Conservation (phyloP, 2,113 vertebrate genomes). For the Sigmodon hispidus region DNA sequence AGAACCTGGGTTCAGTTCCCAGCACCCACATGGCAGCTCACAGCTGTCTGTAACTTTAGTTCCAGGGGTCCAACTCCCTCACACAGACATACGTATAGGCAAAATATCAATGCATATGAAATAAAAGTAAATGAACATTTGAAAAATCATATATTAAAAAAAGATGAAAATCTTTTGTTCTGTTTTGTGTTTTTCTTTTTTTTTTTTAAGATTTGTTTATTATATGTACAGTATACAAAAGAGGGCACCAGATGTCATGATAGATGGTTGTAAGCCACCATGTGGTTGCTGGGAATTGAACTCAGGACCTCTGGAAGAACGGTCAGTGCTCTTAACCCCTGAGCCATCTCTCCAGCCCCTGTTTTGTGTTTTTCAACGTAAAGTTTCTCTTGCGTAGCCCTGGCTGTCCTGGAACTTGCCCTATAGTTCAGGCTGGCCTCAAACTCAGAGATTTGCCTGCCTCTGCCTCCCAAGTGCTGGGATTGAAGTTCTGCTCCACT, state of each 20-base stretch:
- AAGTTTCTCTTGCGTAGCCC: background rate
- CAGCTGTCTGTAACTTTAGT: background rate
- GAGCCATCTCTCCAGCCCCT: too few relatives aligned
- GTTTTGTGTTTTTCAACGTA: too few relatives aligned
- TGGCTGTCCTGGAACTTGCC: background rate
- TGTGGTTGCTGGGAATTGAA: too few relatives aligned
- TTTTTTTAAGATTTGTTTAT: too few relatives aligned
- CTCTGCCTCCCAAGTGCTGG: background rate
- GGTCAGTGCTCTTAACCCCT: too few relatives aligned
- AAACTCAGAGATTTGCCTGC: background rate
- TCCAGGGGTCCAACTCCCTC: background rate
- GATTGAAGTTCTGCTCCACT: background rate
- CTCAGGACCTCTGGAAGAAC: too few relatives aligned
- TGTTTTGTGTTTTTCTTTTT: too few relatives aligned
- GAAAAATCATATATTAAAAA: too few relatives aligned
- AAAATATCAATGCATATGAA: background rate
- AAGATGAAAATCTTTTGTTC: background rate
- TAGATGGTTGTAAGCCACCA: too few relatives aligned
- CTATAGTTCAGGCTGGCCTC: background rate
- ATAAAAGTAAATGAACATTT: background rate
- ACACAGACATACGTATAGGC: background rate
- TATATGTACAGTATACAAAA: too few relatives aligned
- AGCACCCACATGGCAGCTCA: background rate
- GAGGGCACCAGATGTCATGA: too few relatives aligned
- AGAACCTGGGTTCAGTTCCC: background rate